Evolutionary conservation across 2,888 invertebrate genomes (phyloP), one percentile per base, ranked within the genome.

Genomic region (Plagodis pulveraria): DNA sequence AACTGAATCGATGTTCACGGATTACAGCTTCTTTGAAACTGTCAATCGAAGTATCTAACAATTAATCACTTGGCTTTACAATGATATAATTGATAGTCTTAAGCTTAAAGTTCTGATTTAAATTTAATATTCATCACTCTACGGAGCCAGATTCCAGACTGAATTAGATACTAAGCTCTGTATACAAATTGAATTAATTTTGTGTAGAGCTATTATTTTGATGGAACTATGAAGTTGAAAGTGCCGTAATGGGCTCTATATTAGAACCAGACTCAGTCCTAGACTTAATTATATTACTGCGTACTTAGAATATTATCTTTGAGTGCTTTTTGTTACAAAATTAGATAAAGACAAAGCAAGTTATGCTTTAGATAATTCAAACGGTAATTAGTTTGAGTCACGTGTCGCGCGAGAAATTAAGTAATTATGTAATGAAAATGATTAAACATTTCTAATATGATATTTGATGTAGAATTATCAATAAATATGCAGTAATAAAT

Each of bases 81-180:
- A 61, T 45, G 49, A 52, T 53, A 56, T 52, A 61, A 61, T 61
- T 61, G 35, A 61, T 52, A 56, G 52, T 49, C 49, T 46, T 8
- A 42, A 45, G 51, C 56, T 50, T 52, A 44, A 49, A 56, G 60
- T 61, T 52, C 52, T 56, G 36, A 52, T 45, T 45, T 33, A 44
- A 53, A 56, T 52, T 49, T 56, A 56, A 61, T 61, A 56, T 52
- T 52, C 48, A 53, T 52, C 44, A 56, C 35, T 45, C 40, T 12
- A 32, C 35, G 8, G n/a, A 42, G 40, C 48, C 44, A 41, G 51
- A 49, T 42, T 52, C 36, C 32, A 61, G 46, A 55, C 42, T 52
- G 56, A 52, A 61, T 49, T 56, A 34, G 49, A 60, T 40, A 46
- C 51, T 60, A 56, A 59, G 54, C 45, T 12, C 48, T 47, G n/a